Conservation (phyloP, 2,888 invertebrate species). For the Lycaena phlaeas region DNA sequence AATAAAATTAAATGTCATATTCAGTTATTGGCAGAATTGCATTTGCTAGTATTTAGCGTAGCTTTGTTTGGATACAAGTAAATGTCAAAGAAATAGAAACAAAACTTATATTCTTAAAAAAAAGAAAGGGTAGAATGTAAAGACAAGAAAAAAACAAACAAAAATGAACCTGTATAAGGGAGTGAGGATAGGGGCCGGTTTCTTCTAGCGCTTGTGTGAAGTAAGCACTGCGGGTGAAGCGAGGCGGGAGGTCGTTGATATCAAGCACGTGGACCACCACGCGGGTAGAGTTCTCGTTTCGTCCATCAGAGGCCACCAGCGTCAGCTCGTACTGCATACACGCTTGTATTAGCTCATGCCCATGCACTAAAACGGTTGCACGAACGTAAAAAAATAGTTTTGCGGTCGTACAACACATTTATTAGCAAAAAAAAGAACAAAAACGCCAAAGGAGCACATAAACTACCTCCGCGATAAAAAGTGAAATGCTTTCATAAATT, state of each 20-base stretch:
- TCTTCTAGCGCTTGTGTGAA: slow-evolving; percentile 83
- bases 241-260: slow-evolving; percentile 92
- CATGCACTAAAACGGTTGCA: slow-evolving; percentile 45
- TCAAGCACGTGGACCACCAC: slow-evolving; percentile 88
- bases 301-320: slow-evolving; percentile 90
- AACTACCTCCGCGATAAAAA: not conserved
- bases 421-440: not conserved
- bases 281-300: slow-evolving; percentile 89
- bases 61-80: no score
- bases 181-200: slow-evolving; percentile 79
- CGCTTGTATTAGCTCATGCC: slow-evolving; percentile 55
- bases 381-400: slow-evolving; percentile 9
- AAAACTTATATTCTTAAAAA: no score
- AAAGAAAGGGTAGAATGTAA: not conserved
- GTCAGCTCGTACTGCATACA: slow-evolving; percentile 86
- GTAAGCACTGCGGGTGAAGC: slow-evolving; percentile 81
- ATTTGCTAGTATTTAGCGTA: no score
- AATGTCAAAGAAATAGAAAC: no score
- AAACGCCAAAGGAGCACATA: slow-evolving; percentile 1
- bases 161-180: slow-evolving; percentile 79
- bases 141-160: not conserved
- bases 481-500: slow-evolving; percentile 1
- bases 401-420: not conserved
- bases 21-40: no score
- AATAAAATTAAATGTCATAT: no score